These are phyloP conservation scores for Dexiosoma caninum DNA, from an alignment of 2,888 invertebrate genomes.

Conservation along the genomic window DNA sequence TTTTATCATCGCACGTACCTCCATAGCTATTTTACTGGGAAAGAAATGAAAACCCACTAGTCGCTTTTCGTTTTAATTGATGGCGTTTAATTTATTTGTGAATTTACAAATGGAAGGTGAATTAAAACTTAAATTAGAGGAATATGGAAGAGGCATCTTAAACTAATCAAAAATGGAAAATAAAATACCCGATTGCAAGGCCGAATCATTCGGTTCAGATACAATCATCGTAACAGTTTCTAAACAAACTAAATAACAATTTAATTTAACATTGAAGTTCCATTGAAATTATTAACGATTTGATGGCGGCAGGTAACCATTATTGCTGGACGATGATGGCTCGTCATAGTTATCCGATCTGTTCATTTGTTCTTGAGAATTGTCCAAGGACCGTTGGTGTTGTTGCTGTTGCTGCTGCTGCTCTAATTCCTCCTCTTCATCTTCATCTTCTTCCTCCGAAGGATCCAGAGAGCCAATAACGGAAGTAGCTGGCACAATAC, in stretches of 20 bases:
- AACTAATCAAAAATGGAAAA: not conserved
- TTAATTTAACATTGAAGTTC: slow-evolving; percentile 72
- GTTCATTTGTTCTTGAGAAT: not conserved
- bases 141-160: not conserved
- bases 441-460: slow-evolving; percentile 70
- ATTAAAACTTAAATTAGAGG: slow-evolving; percentile 7
- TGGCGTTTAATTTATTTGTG: slow-evolving; percentile 9
- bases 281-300: slow-evolving; percentile 68
- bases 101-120: slow-evolving; percentile 8
- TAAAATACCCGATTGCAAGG: slow-evolving; percentile 31
- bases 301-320: slow-evolving; percentile 70
- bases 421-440: slow-evolving; percentile 61
- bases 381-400: slow-evolving; percentile 52
- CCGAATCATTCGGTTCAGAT: not conserved
- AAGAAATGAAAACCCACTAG: not conserved
- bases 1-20: no score
- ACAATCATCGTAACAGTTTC: slow-evolving; percentile 64
- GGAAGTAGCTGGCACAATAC: slow-evolving; percentile 74
- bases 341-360: slow-evolving; percentile 16
- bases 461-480: slow-evolving; percentile 75
- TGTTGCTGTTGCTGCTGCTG: slow-evolving; percentile 61
- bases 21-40: no score
- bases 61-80: not conserved
- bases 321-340: slow-evolving; percentile 62
- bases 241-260: slow-evolving; percentile 73